phyloP scores from a whole-genome alignment of 2,113 vertebrate genomes.

The Hucho hucho region DNA sequence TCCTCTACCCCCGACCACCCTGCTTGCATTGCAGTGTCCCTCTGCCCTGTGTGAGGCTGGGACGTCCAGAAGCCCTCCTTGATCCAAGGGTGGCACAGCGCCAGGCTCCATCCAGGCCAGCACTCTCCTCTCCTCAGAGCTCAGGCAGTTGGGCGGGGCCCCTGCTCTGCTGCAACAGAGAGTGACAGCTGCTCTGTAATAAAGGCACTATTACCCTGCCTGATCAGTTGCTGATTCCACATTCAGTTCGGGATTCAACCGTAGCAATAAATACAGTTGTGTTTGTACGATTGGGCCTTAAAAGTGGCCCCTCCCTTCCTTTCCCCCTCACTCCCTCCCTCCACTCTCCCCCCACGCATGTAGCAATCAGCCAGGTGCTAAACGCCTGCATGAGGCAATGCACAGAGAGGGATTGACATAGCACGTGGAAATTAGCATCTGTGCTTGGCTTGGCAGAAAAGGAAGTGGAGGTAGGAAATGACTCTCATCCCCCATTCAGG shows the following conservation, averaged over 20 bases:
- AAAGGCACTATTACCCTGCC: conserved; percentile 14
- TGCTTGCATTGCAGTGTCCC: background rate
- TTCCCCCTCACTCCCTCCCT: conserved; percentile 33
- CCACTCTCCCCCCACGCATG: conserved; percentile 35
- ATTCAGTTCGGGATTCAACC: conserved; percentile 17
- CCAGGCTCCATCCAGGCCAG: conserved; percentile 24
- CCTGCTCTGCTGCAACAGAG: conserved; percentile 4
- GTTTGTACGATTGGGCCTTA: conserved; percentile 52
- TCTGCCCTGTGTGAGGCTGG: conserved; percentile 29
- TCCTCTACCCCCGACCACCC: conserved; percentile 12
- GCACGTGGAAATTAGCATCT: conserved; percentile 71
- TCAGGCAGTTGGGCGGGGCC: conserved; percentile 2
- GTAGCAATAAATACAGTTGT: conserved; percentile 34
- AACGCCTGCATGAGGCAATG: conserved; percentile 65
- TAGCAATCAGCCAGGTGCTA: conserved; percentile 78
- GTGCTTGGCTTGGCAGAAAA: conserved; percentile 59
- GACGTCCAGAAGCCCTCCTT: conserved; percentile 42
- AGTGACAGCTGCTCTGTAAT: background rate
- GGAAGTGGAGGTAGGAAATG: conserved; percentile 69
- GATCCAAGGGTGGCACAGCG: conserved; percentile 19
- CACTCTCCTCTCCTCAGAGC: background rate
- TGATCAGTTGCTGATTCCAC: conserved; percentile 28
- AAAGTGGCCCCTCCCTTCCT: conserved; percentile 53
- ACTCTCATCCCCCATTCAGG: conserved; percentile 62
- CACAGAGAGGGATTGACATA: conserved; percentile 47